These are phyloP conservation scores for Pipistrellus kuhlii DNA, from an alignment of 2,797 vertebrate species.

Conservation along the genomic window DNA sequence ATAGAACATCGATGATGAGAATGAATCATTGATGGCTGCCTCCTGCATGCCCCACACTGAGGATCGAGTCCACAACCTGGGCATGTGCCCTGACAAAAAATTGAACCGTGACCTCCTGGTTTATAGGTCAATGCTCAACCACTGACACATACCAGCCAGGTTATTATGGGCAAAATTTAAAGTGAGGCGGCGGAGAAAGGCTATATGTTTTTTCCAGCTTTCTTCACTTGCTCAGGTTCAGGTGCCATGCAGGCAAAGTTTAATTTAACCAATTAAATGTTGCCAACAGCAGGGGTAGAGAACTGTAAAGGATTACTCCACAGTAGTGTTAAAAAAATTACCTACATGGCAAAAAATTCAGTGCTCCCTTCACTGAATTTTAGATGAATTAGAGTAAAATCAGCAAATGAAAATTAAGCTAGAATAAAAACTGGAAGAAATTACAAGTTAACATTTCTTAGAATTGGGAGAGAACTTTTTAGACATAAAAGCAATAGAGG, in stretches of 20 bases:
- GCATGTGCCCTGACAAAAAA: no score
- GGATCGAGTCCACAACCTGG: no score
- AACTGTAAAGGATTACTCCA: background rate
- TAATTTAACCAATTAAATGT: background rate
- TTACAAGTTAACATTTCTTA: slow-evolving; percentile 11
- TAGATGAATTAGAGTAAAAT: background rate
- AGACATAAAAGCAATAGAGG: background rate
- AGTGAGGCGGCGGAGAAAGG: background rate
- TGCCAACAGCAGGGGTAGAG: background rate
- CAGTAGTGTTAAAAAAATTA: background rate
- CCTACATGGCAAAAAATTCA: background rate
- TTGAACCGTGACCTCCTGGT: no score
- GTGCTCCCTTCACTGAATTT: background rate
- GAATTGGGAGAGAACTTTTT: background rate
- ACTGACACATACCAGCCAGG: no score
- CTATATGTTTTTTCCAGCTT: background rate
- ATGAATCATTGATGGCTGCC: no score
- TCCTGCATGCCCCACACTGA: no score
- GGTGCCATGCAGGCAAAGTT: background rate
- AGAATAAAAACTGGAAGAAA: slow-evolving; percentile 35
- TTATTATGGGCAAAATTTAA: background rate
- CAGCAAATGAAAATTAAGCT: background rate
- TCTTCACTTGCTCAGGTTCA: background rate
- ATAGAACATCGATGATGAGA: no score
- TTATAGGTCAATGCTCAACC: no score